phyloP scores from a whole-genome alignment of 2,113 vertebrate species.

The Neodon shergylaensis region DNA sequence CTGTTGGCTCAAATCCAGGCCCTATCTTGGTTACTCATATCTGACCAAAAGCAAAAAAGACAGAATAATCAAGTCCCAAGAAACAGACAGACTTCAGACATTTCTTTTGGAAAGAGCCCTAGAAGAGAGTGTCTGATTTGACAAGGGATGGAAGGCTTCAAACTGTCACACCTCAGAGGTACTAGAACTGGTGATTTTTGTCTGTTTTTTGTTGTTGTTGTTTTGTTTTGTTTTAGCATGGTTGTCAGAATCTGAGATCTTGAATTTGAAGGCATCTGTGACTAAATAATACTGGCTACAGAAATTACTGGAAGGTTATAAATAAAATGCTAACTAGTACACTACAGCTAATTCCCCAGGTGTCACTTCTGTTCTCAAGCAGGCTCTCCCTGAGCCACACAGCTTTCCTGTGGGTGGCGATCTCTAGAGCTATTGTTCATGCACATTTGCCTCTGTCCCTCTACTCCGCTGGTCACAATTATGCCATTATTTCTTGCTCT shows the following conservation, averaged over 20 bases:
- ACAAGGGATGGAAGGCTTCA: constrained; percentile 23
- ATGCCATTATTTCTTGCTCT: constrained; percentile 53
- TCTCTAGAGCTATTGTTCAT: constrained; percentile 35
- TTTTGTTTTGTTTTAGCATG: not conserved
- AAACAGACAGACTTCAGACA: constrained; percentile 54
- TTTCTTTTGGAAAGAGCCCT: constrained; percentile 37
- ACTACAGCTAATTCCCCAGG: constrained; percentile 45
- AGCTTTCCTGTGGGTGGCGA: constrained; percentile 59
- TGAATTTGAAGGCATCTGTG: constrained; percentile 29
- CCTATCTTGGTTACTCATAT: not conserved
- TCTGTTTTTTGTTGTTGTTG: too few species aligned
- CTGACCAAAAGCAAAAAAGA: not conserved
- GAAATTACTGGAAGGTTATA: constrained; percentile 62
- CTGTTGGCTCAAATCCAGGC: constrained; percentile 47
- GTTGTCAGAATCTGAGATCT: constrained; percentile 47
- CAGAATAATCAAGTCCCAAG: constrained; percentile 44
- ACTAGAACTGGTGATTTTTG: not conserved
- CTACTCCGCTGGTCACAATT: constrained; percentile 53
- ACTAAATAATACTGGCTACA: constrained; percentile 58
- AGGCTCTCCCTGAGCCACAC: constrained; percentile 46
- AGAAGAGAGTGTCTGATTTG: constrained; percentile 57
- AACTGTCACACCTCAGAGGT: constrained; percentile 28
- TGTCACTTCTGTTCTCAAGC: constrained; percentile 40
- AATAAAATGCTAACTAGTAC: constrained; percentile 61
- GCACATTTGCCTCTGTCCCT: constrained; percentile 57